These are phyloP conservation scores for Clarias gariepinus DNA, from an alignment of 2,113 vertebrate genomes.

Conservation along the genomic window DNA sequence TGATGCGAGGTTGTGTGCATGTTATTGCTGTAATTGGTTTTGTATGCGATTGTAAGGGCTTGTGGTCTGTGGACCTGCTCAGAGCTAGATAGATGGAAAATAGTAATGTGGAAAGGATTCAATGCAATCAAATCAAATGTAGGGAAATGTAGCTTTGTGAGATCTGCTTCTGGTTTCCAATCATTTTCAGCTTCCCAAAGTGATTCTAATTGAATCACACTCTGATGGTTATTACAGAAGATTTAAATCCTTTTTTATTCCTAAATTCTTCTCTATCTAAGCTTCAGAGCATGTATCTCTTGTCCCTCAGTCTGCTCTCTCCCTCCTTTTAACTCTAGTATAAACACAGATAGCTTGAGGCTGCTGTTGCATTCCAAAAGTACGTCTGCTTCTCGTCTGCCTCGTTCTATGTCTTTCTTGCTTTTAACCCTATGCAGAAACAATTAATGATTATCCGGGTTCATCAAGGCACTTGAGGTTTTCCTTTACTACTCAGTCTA, in stretches of 20 bases:
- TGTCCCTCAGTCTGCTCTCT: constrained; percentile 17
- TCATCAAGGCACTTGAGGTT: background rate
- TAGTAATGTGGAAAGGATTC: background rate
- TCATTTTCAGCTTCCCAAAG: background rate
- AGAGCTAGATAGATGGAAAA: background rate
- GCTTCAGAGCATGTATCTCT: background rate
- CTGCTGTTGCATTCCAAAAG: constrained; percentile 35
- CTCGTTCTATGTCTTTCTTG: background rate
- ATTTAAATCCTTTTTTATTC: background rate
- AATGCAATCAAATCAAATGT: background rate
- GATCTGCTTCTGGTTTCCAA: background rate
- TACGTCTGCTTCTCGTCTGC: constrained; percentile 42
- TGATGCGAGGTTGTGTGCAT: background rate
- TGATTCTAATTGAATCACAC: background rate
- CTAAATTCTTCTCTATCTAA: constrained; percentile 5
- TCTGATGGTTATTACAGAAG: background rate
- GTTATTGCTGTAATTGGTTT: background rate
- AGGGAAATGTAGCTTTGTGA: background rate
- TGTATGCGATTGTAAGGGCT: background rate
- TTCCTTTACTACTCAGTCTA: background rate
- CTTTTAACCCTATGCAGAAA: background rate
- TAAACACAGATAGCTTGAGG: constrained; percentile 38
- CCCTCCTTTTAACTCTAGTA: constrained; percentile 15
- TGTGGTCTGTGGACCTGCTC: background rate
- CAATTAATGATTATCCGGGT: background rate